These are phyloP conservation scores for Oreochromis mossambicus DNA, from an alignment of 2,797 vertebrate species.

Conservation along the genomic window DNA sequence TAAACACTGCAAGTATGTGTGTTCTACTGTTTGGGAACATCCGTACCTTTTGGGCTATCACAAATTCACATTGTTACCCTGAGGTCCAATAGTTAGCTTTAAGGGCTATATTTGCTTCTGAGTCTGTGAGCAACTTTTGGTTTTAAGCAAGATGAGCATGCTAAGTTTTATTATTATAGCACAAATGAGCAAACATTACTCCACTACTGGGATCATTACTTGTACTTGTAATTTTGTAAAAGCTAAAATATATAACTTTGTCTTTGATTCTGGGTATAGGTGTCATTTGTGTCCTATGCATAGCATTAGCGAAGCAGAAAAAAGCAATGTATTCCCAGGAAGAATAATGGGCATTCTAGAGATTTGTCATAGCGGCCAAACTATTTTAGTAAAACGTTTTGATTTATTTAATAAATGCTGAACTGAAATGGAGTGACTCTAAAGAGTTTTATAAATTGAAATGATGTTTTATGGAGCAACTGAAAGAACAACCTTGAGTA, in stretches of 20 bases:
- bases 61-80: background rate
- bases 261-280: background rate
- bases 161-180: background rate
- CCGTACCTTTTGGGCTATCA: background rate
- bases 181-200: background rate
- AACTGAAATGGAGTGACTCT: background rate
- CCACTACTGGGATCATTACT: background rate
- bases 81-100: background rate
- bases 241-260: background rate
- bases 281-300: background rate
- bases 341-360: background rate
- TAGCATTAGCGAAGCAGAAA: background rate
- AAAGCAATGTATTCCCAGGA: background rate
- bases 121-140: background rate
- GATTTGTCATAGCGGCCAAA: background rate
- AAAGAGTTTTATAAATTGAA: background rate
- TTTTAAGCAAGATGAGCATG: background rate
- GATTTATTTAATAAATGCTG: background rate
- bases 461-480: background rate
- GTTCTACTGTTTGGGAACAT: background rate
- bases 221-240: background rate
- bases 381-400: background rate
- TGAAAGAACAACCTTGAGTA: background rate
- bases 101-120: background rate
- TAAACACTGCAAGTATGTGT: background rate